Conservation (phyloP, 2,888 invertebrate genomes). For the Oscheius sp. region DNA sequence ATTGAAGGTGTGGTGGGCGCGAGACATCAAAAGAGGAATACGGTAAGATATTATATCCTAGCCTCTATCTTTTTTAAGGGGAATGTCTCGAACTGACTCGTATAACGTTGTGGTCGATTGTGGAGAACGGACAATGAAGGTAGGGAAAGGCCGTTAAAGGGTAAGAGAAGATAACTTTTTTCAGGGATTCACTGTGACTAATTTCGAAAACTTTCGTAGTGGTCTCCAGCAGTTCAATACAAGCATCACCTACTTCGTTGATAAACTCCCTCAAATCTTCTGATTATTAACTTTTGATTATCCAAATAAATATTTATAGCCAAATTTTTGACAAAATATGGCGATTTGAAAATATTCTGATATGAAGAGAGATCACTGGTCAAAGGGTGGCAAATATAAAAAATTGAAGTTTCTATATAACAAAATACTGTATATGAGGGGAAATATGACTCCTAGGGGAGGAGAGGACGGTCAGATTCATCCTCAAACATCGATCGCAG, state of each 20-base stretch:
- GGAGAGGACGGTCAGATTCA: slow-evolving; percentile 35
- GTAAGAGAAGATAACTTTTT: neutral
- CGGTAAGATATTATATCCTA: neutral
- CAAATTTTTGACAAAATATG: neutral
- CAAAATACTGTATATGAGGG: neutral
- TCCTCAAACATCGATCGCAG: slow-evolving; percentile 48
- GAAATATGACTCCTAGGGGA: slow-evolving; percentile 15
- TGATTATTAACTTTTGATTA: neutral
- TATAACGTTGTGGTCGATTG: slow-evolving; percentile 17
- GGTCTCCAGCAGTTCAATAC: neutral
- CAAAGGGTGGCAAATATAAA: neutral
- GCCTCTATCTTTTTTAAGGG: neutral
- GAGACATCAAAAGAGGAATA: neutral
- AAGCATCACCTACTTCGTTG: neutral
- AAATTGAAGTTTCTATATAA: neutral
- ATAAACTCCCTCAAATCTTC: slow-evolving; percentile 16
- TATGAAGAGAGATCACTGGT: slow-evolving; percentile 22
- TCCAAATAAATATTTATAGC: slow-evolving; percentile 17
- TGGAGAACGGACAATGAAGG: slow-evolving; percentile 22
- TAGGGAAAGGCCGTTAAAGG: neutral
- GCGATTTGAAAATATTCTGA: slow-evolving; percentile 2
- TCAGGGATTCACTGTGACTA: slow-evolving; percentile 19
- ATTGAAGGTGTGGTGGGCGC: slow-evolving; percentile 14
- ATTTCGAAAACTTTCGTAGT: neutral
- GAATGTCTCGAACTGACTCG: neutral